Evolutionary conservation across 2,113 vertebrate species (phyloP).

Genomic region (Mus spicilegus): DNA sequence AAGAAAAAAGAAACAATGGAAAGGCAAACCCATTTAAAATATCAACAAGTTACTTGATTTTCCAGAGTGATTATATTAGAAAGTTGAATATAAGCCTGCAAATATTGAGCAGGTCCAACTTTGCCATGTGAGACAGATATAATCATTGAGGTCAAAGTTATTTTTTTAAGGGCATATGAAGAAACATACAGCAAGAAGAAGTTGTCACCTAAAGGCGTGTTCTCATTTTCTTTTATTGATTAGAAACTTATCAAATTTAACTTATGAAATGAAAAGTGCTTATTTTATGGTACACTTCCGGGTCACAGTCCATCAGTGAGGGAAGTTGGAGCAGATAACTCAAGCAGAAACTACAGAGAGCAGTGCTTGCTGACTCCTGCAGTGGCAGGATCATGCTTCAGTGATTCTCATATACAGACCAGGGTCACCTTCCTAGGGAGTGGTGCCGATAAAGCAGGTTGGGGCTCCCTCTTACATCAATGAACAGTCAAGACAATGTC

Average conservation of each 20-base stretch:
- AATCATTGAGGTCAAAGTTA: background rate
- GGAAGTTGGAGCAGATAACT: background rate
- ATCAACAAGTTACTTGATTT: conserved; percentile 69
- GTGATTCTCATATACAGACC: no score
- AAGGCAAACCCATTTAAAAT: conserved; percentile 77
- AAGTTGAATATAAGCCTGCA: background rate
- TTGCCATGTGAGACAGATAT: background rate
- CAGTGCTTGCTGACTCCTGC: background rate
- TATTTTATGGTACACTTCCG: background rate
- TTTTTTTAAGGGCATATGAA: background rate
- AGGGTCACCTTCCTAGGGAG: background rate
- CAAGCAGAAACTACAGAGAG: background rate
- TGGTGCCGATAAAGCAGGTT: background rate
- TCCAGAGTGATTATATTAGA: conserved; percentile 64
- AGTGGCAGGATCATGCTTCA: background rate
- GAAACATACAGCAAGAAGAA: background rate
- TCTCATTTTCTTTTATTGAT: background rate
- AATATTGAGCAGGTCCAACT: rapidly evolving
- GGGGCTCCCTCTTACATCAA: background rate
- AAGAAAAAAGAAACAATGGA: conserved; percentile 56
- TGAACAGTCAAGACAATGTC: no score
- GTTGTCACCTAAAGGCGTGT: background rate
- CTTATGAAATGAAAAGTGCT: background rate
- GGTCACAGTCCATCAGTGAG: no score
- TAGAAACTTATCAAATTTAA: background rate